Percentiles rank a stretch among this genome's conserved stretches.
phyloP scores from a whole-genome alignment of 92 coral and sea anemone species.

The Phymanthus crucifer region DNA sequence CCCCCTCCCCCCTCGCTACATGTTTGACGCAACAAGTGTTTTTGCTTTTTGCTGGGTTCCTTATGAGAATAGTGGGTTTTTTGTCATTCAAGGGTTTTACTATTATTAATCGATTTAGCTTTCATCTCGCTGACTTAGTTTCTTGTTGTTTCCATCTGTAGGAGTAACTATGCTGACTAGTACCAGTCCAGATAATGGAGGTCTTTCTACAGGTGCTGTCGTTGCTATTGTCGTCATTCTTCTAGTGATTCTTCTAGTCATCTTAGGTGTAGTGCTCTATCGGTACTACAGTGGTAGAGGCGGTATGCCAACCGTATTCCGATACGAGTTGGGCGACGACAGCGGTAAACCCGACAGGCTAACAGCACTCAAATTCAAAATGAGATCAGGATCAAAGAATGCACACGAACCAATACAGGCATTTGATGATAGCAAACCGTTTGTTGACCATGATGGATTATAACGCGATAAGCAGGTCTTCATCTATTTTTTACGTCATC shows the following conservation, averaged over 20 bases:
- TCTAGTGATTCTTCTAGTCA: conserved; percentile 39
- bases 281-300: conserved; percentile 48
- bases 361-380: conserved; percentile 34
- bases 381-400: conserved; percentile 43
- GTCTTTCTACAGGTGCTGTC: conserved; percentile 58
- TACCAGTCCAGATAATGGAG: background rate
- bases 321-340: conserved; percentile 57
- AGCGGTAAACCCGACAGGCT: conserved; percentile 49
- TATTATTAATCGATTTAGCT: background rate
- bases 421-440: conserved; percentile 72
- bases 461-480: conserved; percentile 13
- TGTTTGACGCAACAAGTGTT: no score
- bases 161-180: conserved; percentile 23
- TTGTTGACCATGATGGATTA: conserved; percentile 65
- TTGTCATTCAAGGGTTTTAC: no score
- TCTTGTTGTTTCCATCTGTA: background rate
- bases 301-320: conserved; percentile 13
- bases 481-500: no score
- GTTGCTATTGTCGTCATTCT: conserved; percentile 61
- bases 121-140: background rate
- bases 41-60: no score
- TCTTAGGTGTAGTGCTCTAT: conserved; percentile 51
- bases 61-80: no score
- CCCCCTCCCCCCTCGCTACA: no score
- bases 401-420: conserved; percentile 30